Base-by-base conservation (phyloP, 2,797 vertebrate genomes). In the Neopelma chrysocephalum region DNA sequence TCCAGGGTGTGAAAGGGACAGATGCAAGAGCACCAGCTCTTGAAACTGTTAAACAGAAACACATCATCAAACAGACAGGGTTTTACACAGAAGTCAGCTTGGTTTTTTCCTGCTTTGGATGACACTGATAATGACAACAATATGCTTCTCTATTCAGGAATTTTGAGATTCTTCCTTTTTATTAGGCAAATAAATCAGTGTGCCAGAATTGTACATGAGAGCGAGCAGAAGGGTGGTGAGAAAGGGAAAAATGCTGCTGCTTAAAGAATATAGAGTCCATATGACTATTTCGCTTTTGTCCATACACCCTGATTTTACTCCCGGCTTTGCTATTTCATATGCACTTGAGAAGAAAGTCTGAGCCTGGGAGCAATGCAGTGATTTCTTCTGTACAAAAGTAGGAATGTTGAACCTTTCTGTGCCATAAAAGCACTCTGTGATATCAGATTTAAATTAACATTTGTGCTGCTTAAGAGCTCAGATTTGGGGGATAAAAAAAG, bases 371-470 rank as follows among this genome's bases (percentile, higher is more conserved):
- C 66, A 82, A 0, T 40, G 45, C 50, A 69, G 47, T 43, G 75
- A 78, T 82, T 90, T 82, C 50, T 95, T 60, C 73, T 94, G 48
- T 84, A 36, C 60, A 77, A 81, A 96, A 80, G 73, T 58, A 73
- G 64, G 57, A 61, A 4, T 57, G 7, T 0, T 22, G 34, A 68
- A 45, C 69, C 27, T 68, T 36, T 36, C 20, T 78, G 40, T 76
- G 47, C 29, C 3, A 73, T 89, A 85, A 78, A 94, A 92, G 68
- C 38, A 45, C 15, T 20, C 20, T 15, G 66, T 68, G 22, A 54
- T 79, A 70, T 1, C n/a, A 47, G 56, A 73, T 87, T 57, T 89
- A 71, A 72, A 54, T 81, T 66, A 82, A 29, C 14, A 42, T 45
- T 83, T 21, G 15, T 40, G 13, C 61, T 75, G 53, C 61, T 78